Percentiles rank a stretch among this genome's conserved stretches.
Evolutionary conservation across 2,888 invertebrate species (phyloP).

Genomic region (Gandaritis pyraliata): DNA sequence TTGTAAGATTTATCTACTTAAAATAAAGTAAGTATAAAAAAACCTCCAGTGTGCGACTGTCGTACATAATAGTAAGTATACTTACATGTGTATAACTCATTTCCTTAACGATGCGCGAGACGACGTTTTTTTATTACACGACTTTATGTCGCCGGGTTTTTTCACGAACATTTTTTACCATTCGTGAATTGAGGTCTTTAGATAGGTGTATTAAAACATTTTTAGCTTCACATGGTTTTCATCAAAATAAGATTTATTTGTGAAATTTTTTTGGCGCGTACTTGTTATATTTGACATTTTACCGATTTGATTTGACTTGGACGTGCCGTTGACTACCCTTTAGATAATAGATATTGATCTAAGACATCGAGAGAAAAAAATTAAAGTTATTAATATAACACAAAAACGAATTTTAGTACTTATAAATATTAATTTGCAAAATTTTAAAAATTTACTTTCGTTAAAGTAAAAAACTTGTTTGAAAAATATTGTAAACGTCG

Average conservation of each 20-base stretch:
- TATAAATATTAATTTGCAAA: no score
- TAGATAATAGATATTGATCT: no score
- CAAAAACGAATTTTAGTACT: no score
- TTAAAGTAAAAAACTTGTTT: neutral
- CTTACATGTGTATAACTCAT: constrained; percentile 55
- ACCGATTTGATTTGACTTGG: no score
- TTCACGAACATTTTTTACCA: constrained; percentile 41
- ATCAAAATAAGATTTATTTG: neutral
- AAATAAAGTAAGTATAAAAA: neutral
- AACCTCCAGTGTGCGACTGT: constrained; percentile 20
- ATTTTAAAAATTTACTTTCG: no score
- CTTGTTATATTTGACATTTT: no score
- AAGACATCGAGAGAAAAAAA: no score
- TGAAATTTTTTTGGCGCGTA: no score
- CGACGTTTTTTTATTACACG: constrained; percentile 53
- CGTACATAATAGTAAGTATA: constrained; percentile 36
- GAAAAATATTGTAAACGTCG: constrained; percentile 41
- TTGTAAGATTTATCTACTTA: no score
- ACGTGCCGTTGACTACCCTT: no score
- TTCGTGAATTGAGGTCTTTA: constrained; percentile 39
- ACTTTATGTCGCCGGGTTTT: constrained; percentile 49
- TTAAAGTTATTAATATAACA: no score
- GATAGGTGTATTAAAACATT: constrained; percentile 17
- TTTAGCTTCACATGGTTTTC: neutral
- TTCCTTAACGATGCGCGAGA: constrained; percentile 65